Evolutionary conservation across 2,888 invertebrate genomes (phyloP), one percentile per base, ranked within the genome.

Genomic region (Pterostichus niger): DNA sequence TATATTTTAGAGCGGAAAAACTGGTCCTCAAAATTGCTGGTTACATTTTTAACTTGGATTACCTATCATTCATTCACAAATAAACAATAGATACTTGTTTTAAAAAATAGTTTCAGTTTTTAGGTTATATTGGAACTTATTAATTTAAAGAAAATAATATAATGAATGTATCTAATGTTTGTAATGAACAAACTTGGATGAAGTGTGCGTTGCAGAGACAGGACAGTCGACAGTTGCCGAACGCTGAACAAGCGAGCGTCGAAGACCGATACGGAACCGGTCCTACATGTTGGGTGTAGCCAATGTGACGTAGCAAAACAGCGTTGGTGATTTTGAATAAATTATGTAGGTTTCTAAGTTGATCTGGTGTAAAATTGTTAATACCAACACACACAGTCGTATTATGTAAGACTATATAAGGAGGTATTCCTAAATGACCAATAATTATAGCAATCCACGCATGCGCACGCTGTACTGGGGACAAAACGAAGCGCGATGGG

Each of bases 311-410:
- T 86, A 84, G 85, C 84, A 82, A 84, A 86, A 85, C 59, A 68
- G 86, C 86, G 86, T 87, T 87, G 87, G 87, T 86, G 86, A 85
- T 84, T 85, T 85, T 84, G 86, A 86, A 87, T 85, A 86, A 86
- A 86, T 85, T 84, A 86, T 85, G 87, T 87, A 85, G 87, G 87
- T 84, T 84, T 85, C 84, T 86, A 59, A 85, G 86, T 85, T 84
- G 85, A 85, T 84, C 40, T 40, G 84, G 86, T 85, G 85, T 84
- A 85, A 85, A 86, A 84, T 83, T 80, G 84, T 85, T 82, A 83
- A 82, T 84, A 85, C 40, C 40, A 40, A 40, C 40, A 40, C 35
- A 35, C 40, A 40, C 40, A 40, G 40, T 40, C 77, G 73, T 76
- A 84, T 85, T 85, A 85, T 87, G 86, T 84, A 85, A 85, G 82